These are phyloP conservation scores for Achatina immaculata DNA, from an alignment of 1,140 invertebrate genomes.

Conservation along the genomic window DNA sequence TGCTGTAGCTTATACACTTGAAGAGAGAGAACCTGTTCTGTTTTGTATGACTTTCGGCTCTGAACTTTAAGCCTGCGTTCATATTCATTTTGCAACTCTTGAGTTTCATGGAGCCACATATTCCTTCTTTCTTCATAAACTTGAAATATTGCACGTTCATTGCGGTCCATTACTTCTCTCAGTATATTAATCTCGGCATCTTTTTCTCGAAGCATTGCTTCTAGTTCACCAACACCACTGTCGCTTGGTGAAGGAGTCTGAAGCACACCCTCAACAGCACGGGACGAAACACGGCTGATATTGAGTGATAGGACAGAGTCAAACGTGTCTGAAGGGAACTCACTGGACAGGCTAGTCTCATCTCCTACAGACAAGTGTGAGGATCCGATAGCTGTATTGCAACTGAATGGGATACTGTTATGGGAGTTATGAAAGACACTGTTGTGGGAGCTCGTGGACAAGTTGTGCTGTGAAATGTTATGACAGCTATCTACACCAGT, in stretches of 20 bases:
- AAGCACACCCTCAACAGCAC: conserved; percentile 53
- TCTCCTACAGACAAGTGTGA: conserved; percentile 52
- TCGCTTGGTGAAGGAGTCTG: conserved; percentile 85
- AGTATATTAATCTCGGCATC: conserved; percentile 82
- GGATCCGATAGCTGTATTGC: background rate
- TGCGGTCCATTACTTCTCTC: conserved; percentile 83
- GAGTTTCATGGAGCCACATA: conserved; percentile 65
- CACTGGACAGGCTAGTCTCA: conserved; percentile 16
- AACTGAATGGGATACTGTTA: conserved; percentile 22
- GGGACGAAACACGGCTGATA: conserved; percentile 49
- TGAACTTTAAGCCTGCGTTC: conserved; percentile 80
- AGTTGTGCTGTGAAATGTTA: conserved; percentile 10
- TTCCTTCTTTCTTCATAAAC: conserved; percentile 76
- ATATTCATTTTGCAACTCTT: conserved; percentile 77
- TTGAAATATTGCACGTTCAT: conserved; percentile 83
- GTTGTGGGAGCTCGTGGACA: background rate
- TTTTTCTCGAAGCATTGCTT: conserved; percentile 81
- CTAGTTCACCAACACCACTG: conserved; percentile 85
- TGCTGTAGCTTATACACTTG: conserved; percentile 81
- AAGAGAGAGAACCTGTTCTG: conserved; percentile 80
- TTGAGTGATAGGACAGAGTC: conserved; percentile 56
- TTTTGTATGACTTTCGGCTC: conserved; percentile 78
- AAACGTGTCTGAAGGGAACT: conserved; percentile 50
- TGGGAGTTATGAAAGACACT: conserved; percentile 22
- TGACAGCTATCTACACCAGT: background rate